A percentile compares a stretch with the other conserved stretches of the same genome.
These are phyloP conservation scores for Harlomillsia oculata DNA, from an alignment of 1,140 invertebrate species.

Conservation along the genomic window DNA sequence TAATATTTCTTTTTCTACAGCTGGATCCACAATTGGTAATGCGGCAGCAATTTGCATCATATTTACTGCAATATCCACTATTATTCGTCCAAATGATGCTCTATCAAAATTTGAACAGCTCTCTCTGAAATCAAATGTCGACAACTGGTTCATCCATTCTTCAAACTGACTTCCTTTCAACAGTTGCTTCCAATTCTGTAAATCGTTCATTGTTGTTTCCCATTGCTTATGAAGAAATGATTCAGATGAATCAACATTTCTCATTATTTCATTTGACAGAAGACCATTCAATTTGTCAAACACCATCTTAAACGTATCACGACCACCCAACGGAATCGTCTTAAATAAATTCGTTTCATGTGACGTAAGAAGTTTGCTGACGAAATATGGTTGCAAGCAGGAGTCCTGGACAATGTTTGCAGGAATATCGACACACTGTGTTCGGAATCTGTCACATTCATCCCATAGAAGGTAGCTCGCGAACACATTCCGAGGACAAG, in stretches of 20 bases:
- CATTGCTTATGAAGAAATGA: neutral
- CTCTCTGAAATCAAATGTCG: neutral
- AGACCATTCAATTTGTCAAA: constrained; percentile 9
- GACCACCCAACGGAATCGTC: constrained; percentile 4
- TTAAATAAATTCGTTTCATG: neutral
- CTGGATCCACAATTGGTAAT: constrained; percentile 30
- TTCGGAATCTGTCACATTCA: constrained; percentile 22
- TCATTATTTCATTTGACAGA: constrained; percentile 7
- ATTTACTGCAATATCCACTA: constrained; percentile 4
- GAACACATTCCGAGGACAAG: too few relatives aligned
- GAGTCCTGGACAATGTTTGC: neutral
- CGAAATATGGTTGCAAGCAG: constrained; percentile 19
- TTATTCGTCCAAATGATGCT: constrained; percentile 5
- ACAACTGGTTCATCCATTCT: constrained; percentile 2
- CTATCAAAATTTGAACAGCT: neutral
- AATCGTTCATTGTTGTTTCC: neutral
- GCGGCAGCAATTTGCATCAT: constrained; percentile 8
- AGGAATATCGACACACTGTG: constrained; percentile 9
- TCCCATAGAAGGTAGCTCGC: constrained; percentile 24
- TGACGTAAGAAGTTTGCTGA: constrained; percentile 13
- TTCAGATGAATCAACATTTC: constrained; percentile 1
- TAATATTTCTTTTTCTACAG: constrained; percentile 30
- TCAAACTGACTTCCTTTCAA: neutral
- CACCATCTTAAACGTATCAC: constrained; percentile 1
- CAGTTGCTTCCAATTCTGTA: constrained; percentile 1